Evolutionary conservation across 2,113 vertebrate genomes (phyloP), one percentile per base, ranked within the genome.

Genomic region (Nothoprocta pentlandii): DNA sequence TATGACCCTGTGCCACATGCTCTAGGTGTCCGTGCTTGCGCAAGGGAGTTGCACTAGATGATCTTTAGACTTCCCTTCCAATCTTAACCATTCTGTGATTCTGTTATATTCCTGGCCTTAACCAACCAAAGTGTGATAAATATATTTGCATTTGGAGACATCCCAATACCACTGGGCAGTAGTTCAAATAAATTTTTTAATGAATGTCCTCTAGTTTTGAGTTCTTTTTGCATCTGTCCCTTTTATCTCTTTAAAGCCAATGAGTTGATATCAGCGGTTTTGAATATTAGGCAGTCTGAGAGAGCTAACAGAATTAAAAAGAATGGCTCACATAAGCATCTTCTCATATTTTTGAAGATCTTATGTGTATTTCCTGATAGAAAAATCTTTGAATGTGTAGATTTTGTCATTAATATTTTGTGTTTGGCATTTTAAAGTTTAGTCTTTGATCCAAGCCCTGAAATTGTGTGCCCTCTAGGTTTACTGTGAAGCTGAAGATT

Each of bases 321-420:
- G 19, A 1, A 39, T 76, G 8, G 3, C 64, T 59, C 22, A 36
- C 4, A 25, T 7, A 2, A 28, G 30, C 0, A 1, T 21, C 3
- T 44, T 63, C 14, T 3, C 22, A 14, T n/a, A 62, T 36, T 70
- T 63, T 32, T 67, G 39, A 87, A 62, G 15, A 79, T 21, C 19
- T 5, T 26, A 5, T 42, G 2, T n/a, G 63, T 41, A 25, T 17
- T 71, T 54, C 11, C 39, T 70, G 16, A 41, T 41, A 47, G 34
- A 69, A 64, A 85, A 73, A 9, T 39, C 28, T 56, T 89, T 28
- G 12, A 19, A 53, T 16, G 4, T 58, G 61, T 71, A 4, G 6
- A 75, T 64, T 71, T 75, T 62, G 6, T 39, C 10, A 89, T 32
- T 71, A 76, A 13, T 9, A 41, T 64, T 88, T 49, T 80, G 12